Conservation (phyloP, 2,113 vertebrate genomes). For the Calcarius ornatus region DNA sequence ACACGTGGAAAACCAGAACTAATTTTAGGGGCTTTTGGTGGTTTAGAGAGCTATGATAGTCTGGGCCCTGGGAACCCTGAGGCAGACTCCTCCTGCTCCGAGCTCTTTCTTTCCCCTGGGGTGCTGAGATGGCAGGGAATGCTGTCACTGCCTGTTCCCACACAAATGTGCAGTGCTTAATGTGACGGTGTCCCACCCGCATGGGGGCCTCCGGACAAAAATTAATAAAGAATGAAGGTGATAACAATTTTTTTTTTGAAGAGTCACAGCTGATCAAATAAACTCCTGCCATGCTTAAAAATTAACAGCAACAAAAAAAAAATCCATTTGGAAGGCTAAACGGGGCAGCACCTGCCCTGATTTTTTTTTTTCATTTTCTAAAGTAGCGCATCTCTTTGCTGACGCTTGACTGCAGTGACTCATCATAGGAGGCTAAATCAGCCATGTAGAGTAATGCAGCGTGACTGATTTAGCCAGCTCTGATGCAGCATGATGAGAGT, state of each 20-base stretch:
- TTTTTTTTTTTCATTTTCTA: background rate
- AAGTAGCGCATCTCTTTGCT: constrained; percentile 50
- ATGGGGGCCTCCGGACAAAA: background rate
- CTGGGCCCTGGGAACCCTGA: background rate
- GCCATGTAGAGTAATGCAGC: constrained; percentile 51
- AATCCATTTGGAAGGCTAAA: background rate
- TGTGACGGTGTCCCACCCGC: background rate
- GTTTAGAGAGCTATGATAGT: background rate
- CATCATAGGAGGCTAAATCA: constrained; percentile 58
- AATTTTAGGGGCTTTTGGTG: background rate
- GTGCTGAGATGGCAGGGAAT: background rate
- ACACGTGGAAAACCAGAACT: background rate
- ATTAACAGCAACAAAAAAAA: background rate
- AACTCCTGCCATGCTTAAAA: background rate
- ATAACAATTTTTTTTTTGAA: background rate
- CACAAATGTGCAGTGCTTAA: background rate
- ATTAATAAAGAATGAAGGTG: background rate
- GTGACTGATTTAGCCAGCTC: constrained; percentile 56
- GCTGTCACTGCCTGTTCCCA: background rate
- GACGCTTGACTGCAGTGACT: constrained; percentile 58
- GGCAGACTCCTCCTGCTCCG: background rate
- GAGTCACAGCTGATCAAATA: background rate
- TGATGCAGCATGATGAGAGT: constrained; percentile 39
- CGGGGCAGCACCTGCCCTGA: background rate
- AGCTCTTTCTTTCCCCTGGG: background rate